These are phyloP conservation scores for Corythaixoides concolor DNA, from an alignment of 2,113 vertebrate species.

Conservation along the genomic window DNA sequence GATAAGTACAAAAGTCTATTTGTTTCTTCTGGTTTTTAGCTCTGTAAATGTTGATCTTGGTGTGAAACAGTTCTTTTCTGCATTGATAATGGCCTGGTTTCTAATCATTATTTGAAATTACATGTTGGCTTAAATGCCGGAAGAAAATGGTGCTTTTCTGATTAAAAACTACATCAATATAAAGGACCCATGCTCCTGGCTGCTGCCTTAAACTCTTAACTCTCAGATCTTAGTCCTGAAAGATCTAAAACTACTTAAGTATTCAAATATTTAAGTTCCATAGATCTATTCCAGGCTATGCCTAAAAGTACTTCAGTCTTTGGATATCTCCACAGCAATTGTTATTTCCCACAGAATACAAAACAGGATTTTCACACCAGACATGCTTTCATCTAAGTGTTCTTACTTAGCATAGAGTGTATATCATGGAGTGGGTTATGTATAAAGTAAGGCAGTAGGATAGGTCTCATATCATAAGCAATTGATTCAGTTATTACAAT, in stretches of 20 bases:
- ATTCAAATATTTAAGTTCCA: background rate
- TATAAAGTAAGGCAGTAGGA: background rate
- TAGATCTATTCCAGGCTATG: background rate
- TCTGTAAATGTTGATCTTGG: background rate
- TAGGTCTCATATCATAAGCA: accelerated
- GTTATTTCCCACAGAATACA: background rate
- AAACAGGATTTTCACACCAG: background rate
- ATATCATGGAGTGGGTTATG: background rate
- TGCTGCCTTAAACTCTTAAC: background rate
- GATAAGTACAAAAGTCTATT: background rate
- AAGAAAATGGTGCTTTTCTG: background rate
- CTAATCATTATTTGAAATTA: background rate
- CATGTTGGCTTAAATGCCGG: background rate
- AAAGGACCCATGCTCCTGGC: background rate
- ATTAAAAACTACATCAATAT: background rate
- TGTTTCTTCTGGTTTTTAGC: background rate
- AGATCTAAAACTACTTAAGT: background rate
- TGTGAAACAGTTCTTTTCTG: background rate
- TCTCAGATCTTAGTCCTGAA: background rate
- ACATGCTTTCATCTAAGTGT: background rate
- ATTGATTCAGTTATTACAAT: background rate
- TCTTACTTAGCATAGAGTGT: background rate
- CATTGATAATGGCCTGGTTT: background rate
- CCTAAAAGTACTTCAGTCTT: background rate
- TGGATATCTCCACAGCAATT: background rate